Evolutionary conservation across 2,888 invertebrate genomes (phyloP), one percentile per base, ranked within the genome.

Genomic region (Parochlus steinenii): DNA sequence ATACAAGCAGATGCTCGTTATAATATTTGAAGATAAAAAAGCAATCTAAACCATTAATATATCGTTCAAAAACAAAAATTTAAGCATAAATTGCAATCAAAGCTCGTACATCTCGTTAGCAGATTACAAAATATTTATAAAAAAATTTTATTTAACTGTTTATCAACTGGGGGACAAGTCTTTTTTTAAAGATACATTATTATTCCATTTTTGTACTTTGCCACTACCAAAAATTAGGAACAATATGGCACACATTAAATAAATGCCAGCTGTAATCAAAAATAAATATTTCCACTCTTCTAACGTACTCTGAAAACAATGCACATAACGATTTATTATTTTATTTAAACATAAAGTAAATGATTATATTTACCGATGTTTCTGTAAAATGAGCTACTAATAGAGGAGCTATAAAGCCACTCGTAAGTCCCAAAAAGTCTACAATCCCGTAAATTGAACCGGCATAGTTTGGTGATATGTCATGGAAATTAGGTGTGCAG

Each of bases 231-330:
- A 71, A 2, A 72, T 38, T 44, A 69, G 67, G 51, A 74, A 76
- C 38, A 74, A 56, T 3, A 71, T 34, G 0, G 74, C 74, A 3
- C 70, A 63, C 1, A 66, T 67, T 14, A 67, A 64, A 48, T 76
- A 76, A 1, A 74, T 57, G 0, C 62, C 58, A 0, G 73, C 69
- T 1, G 74, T 74, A 3, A 74, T 69, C 49, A 69, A 62, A 47
- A 75, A 76, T 25, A 75, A 70, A 2, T 64, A 60, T 14, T 74
- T 65, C 75, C 75, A 76, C 53, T 75, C 70, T 12, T 63, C 57
- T 38, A 76, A 59, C 17, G 72, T 72, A 42, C 72, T 75, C 74
- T 75, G 53, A 8, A 61, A 25, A n/a, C n/a, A n/a, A n/a, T n/a
- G n/a, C n/a, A n/a, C n/a, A n/a, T n/a, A n/a, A n/a, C n/a, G n/a